Conservation (phyloP, 2,797 vertebrate species). For the Enteromius paludinosus region DNA sequence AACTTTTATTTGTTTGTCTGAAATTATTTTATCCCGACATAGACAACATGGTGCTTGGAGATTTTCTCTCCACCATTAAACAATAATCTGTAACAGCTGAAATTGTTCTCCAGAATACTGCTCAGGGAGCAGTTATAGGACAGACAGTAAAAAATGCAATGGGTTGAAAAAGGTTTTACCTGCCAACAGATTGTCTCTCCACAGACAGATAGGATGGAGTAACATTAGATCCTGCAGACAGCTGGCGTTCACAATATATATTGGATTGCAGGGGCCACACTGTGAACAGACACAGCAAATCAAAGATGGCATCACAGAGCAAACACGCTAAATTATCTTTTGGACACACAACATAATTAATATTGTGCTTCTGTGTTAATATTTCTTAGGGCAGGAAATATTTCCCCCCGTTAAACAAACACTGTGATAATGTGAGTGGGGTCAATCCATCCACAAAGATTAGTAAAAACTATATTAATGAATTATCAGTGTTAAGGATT, state of each 20-base stretch:
- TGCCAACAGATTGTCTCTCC: constrained; percentile 6
- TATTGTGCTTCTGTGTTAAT: background rate
- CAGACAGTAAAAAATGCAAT: constrained; percentile 1
- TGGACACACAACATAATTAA: background rate
- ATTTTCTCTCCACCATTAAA: background rate
- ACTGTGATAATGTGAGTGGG: background rate
- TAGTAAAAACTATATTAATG: background rate
- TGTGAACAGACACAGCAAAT: constrained; percentile 17
- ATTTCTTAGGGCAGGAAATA: background rate
- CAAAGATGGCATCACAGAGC: background rate
- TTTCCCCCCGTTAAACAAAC: background rate
- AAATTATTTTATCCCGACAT: background rate
- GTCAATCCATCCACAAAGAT: background rate
- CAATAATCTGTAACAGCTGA: background rate
- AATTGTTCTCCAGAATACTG: constrained; percentile 4
- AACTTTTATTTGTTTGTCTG: constrained; percentile 3
- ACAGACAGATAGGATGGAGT: constrained; percentile 6
- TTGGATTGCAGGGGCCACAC: constrained; percentile 29
- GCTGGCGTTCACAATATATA: constrained; percentile 35
- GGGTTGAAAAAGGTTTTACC: constrained; percentile 10
- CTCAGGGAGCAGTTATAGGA: background rate
- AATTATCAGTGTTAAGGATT: background rate
- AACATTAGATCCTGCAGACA: constrained; percentile 44
- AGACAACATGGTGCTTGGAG: background rate
- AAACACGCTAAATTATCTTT: background rate